Evolutionary conservation across 2,113 vertebrate species (phyloP), one percentile per base, ranked within the genome.

Genomic region (Numida meleagris): DNA sequence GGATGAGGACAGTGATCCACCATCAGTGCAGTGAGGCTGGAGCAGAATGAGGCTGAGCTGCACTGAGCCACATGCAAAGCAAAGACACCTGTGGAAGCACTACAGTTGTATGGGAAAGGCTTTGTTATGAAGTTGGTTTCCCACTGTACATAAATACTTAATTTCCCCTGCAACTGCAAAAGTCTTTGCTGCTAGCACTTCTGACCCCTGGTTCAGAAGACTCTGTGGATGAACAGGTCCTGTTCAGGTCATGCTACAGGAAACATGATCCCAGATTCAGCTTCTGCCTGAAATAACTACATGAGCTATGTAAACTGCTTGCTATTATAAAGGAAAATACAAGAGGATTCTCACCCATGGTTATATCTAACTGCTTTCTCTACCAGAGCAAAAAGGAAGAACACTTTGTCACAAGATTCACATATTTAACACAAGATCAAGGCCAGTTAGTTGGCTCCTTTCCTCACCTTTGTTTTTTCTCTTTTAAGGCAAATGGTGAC

Each of bases 381-480:
- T 51, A 40, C 11, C 48, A 72, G n/a, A 63, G 67, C 87, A 90
- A 86, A 85, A n/a, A 77, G 24, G 53, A 80, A 76, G n/a, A 42
- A 61, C 25, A 78, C 71, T 45, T 9, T 50, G 62, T 53, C 67
- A n/a, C n/a, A n/a, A n/a, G n/a, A n/a, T n/a, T n/a, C n/a, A n/a
- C 85, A 38, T 50, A 50, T 84, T 93, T 70, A 91, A 58, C 18
- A 50, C 62, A 75, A 82, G 58, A 66, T 61, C 71, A 79, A 63
- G 33, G 63, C 12, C 67, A 34, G 34, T 57, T 46, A 43, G 27
- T 48, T 14, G 73, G 15, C 23, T 40, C 13, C 77, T n/a, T 72
- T 63, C 55, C 25, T 87, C 71, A 43, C 29, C 23, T 84, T 89
- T 82, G 66, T 29, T 46, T 82, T 85, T 91, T 80, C 58, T 92